Percentiles rank a stretch among this genome's conserved stretches.
Evolutionary conservation across 2,797 vertebrate genomes (phyloP).

Genomic region (Molossus molossus): DNA sequence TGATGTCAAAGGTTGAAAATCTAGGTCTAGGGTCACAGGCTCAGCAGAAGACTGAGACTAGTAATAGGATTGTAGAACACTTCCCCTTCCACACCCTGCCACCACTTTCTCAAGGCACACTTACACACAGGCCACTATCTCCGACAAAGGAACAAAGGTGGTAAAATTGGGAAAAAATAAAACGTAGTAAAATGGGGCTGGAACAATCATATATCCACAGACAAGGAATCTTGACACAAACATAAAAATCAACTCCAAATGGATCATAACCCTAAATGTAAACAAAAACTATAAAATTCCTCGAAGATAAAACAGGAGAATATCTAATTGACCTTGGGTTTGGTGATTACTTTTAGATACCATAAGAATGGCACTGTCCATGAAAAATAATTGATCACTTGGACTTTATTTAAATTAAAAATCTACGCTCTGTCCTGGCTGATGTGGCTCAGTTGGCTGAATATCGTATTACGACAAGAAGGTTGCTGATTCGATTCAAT

Average conservation of each 20-base stretch:
- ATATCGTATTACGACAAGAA: no score
- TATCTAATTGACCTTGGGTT: neutral
- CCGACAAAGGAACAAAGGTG: neutral
- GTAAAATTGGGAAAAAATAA: neutral
- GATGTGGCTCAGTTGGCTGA: no score
- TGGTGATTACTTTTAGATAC: neutral
- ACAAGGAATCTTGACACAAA: neutral
- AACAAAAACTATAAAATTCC: neutral
- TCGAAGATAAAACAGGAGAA: neutral
- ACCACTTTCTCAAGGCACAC: neutral
- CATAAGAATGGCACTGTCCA: neutral
- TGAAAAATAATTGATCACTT: neutral
- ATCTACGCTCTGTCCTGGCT: neutral
- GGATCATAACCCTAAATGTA: neutral
- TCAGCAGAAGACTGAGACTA: neutral
- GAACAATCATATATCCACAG: neutral
- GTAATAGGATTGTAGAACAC: neutral
- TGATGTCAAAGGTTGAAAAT: neutral
- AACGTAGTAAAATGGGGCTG: neutral
- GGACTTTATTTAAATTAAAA: neutral
- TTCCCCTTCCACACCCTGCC: neutral
- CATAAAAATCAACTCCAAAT: neutral
- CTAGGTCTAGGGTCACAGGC: neutral
- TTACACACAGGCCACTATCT: neutral
- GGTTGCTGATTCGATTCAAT: no score